Evolutionary conservation across 2,888 invertebrate genomes (phyloP), one percentile per base, ranked within the genome.

Genomic region (Myopa tessellatipennis): DNA sequence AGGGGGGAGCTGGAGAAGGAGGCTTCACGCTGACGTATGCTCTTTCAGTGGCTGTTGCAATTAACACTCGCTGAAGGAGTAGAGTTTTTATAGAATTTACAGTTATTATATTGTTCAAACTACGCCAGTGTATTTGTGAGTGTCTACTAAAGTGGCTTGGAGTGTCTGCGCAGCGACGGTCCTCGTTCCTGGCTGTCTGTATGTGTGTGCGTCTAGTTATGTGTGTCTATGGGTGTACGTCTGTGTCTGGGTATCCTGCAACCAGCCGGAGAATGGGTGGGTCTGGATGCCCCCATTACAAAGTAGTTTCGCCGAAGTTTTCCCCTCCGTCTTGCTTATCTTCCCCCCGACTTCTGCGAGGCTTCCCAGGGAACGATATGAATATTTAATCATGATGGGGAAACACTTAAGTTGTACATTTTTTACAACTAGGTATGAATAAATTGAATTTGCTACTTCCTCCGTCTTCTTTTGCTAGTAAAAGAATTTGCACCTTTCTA

Each of bases 61-160:
- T 74, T 75, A 75, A 67, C 74, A 75, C 67, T 75, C 40, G 67
- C 67, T 34, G 50, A 68, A n/a, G 34, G 34, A 12, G 58, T 8
- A 61, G 18, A 60, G 26, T 75, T 75, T 75, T 69, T 60, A 34
- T 61, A 58, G 58, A 68, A 69, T 58, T 75, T 75, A 74, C 63
- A 74, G 74, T 74, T 74, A 74, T 74, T 65, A 65, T 74, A 65
- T 50, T 74, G 74, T 65, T 74, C 50, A 74, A 74, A 74, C 12
- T 61, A 18, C 63, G 45, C 26, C 26, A 73, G 73, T 73, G 63
- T 34, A n/a, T 45, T 70, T 70, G 34, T 34, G 14, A 16, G 3
- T 36, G 26, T 26, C 26, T 26, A 26, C 26, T 26, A 26, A 26
- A 26, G 26, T 26, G 26, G 26, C 26, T 26, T 26, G 26, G 26